These are phyloP conservation scores for Idris sp. DNA, from an alignment of 1,140 invertebrate genomes.

Conservation along the genomic window DNA sequence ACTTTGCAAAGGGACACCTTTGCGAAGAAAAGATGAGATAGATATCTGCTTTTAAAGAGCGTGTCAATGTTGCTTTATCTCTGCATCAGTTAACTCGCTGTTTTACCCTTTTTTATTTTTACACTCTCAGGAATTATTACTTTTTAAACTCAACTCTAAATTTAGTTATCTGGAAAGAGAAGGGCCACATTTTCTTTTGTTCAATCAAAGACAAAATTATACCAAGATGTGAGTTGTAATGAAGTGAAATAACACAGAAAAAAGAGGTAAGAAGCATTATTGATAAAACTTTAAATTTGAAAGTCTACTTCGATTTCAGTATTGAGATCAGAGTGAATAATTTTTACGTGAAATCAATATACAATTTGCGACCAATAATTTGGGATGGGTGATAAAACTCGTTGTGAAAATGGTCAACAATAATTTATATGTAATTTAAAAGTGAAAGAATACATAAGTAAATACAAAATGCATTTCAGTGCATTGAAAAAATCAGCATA, in stretches of 20 bases:
- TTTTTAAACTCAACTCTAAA: conserved; percentile 3
- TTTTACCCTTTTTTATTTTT: conserved; percentile 33
- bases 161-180: conserved; percentile 7
- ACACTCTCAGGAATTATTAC: conserved; percentile 23
- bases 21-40: conserved; percentile 35
- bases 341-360: no score
- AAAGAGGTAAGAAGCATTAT: no score
- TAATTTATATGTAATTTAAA: conserved; percentile 21
- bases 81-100: conserved; percentile 20
- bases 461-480: conserved; percentile 30
- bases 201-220: no score
- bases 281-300: no score
- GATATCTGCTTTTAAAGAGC: conserved; percentile 40
- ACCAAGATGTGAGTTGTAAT: no score
- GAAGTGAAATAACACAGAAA: no score
- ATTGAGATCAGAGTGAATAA: no score
- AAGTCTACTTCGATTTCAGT: no score
- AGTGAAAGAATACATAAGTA: conserved; percentile 34
- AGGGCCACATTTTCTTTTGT: background rate
- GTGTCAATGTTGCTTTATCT: conserved; percentile 43
- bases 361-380: no score
- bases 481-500: conserved; percentile 41
- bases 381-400: background rate
- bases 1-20: conserved; percentile 40
- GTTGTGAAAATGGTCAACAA: conserved; percentile 16